Percentiles rank a stretch among this genome's conserved stretches.
These are phyloP conservation scores for Hafferia zeledoni DNA, from an alignment of 2,797 vertebrate species.

Conservation along the genomic window DNA sequence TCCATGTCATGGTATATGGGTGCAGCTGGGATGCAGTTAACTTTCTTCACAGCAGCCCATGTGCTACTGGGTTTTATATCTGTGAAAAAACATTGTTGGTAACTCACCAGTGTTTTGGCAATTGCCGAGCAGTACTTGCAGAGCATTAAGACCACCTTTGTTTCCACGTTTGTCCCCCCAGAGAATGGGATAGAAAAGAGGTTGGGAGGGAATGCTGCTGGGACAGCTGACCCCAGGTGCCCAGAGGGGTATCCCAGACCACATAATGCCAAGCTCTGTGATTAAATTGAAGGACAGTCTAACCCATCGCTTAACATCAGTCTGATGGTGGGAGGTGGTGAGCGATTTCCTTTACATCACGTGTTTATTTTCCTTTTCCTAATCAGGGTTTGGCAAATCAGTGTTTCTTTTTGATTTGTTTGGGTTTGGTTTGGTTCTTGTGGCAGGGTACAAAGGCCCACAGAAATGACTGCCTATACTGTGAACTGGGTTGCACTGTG, in stretches of 20 bases:
- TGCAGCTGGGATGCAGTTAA: not conserved
- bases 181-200: not conserved
- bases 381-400: not conserved
- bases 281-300: not conserved
- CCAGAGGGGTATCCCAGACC: not conserved
- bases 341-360: not conserved
- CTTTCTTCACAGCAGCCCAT: not conserved
- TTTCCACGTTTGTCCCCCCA: not conserved
- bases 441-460: not conserved
- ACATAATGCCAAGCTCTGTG: not conserved
- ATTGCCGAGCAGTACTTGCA: not conserved
- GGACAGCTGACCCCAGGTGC: not conserved
- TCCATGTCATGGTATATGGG: rapidly evolving
- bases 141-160: not conserved
- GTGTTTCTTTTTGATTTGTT: not conserved
- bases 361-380: not conserved
- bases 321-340: not conserved
- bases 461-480: not conserved
- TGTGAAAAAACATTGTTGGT: rapidly evolving
- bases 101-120: not conserved
- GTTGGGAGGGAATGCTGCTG: not conserved
- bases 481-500: not conserved
- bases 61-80: not conserved
- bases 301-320: rapidly evolving
- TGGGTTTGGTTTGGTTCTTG: not conserved